Conservation (phyloP, 1,140 invertebrate species). For the Varroa destructor region DNA sequence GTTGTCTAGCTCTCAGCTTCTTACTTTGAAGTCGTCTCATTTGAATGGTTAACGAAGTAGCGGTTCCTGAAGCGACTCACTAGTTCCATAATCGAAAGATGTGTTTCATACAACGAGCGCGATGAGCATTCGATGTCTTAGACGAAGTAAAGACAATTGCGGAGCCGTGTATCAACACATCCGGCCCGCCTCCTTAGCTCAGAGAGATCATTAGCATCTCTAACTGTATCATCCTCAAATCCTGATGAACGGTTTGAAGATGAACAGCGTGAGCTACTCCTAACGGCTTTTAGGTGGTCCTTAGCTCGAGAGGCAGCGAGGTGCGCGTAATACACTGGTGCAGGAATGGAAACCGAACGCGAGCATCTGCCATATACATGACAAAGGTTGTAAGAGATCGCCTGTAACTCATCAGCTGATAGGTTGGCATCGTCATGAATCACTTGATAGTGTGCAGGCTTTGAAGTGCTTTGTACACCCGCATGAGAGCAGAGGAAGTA, state of each 20-base stretch:
- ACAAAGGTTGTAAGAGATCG: conserved; percentile 69
- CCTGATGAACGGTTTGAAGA: conserved; percentile 3
- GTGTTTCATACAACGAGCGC: background rate
- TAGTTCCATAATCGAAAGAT: too few species aligned
- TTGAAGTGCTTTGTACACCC: conserved; percentile 62
- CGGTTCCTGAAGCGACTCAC: too few species aligned
- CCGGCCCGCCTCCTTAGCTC: background rate
- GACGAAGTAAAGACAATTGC: conserved; percentile 15
- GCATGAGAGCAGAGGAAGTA: conserved; percentile 65
- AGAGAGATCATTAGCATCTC: background rate
- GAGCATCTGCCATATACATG: conserved; percentile 75
- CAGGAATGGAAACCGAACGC: conserved; percentile 74
- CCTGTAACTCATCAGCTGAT: conserved; percentile 60
- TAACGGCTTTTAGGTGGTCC: conserved; percentile 24
- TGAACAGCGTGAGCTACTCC: background rate
- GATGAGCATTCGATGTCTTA: background rate
- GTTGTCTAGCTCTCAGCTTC: too few species aligned
- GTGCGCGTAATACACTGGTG: conserved; percentile 86
- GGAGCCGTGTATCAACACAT: background rate
- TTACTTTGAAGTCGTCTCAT: too few species aligned
- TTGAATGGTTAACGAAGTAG: too few species aligned
- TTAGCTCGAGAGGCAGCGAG: conserved; percentile 60
- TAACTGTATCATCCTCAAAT: background rate
- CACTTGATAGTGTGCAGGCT: conserved; percentile 73
- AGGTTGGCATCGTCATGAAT: conserved; percentile 65